Evolutionary conservation across 1,140 invertebrate species (phyloP).

Genomic region (Babylonia areolata): DNA sequence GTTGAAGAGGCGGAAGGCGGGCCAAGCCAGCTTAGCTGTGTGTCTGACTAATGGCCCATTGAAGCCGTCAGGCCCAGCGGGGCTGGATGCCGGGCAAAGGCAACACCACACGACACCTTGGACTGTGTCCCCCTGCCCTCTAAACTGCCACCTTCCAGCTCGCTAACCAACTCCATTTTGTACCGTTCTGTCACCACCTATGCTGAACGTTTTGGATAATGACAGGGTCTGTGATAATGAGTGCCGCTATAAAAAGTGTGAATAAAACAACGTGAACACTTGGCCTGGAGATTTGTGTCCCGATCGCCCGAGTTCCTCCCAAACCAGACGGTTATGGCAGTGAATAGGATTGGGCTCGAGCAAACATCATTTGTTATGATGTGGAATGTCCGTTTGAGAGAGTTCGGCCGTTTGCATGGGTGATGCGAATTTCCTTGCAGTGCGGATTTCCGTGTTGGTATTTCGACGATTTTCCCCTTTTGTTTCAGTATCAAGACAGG

Average conservation of each 20-base stretch:
- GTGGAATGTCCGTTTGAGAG: no score
- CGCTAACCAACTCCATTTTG: background rate
- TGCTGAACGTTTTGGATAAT: background rate
- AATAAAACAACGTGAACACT: background rate
- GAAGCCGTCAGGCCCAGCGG: constrained; percentile 41
- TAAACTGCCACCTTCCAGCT: constrained; percentile 16
- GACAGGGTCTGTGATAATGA: background rate
- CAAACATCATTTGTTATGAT: no score
- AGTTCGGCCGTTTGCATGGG: no score
- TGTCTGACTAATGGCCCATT: constrained; percentile 43
- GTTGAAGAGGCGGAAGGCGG: background rate
- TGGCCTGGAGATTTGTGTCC: no score
- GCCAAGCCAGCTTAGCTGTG: background rate
- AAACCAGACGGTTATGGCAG: no score
- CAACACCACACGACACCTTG: constrained; percentile 36
- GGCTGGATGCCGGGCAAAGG: background rate
- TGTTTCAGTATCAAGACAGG: no score
- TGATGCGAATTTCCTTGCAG: no score
- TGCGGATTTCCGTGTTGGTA: no score
- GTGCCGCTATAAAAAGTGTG: background rate
- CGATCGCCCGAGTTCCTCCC: no score
- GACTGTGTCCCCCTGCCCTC: no score
- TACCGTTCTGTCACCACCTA: background rate
- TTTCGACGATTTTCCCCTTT: no score
- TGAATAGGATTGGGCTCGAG: no score